Evolutionary conservation across 2,797 vertebrate genomes (phyloP), one percentile per base, ranked within the genome.

Genomic region (Ptychadena robeensis): DNA sequence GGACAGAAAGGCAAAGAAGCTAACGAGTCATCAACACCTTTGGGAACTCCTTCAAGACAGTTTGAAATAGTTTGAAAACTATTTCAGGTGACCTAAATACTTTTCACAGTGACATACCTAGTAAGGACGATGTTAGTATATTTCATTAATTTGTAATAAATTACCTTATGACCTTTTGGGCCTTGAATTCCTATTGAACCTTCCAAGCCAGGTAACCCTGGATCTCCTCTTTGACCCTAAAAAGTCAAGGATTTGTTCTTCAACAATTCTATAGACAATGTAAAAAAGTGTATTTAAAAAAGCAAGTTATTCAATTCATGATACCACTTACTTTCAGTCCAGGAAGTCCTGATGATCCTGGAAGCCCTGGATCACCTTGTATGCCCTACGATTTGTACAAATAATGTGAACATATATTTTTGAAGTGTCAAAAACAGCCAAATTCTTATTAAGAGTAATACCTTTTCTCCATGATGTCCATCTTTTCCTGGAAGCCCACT

Each of bases 151-250:
- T 53, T 53, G 8, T 3, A 22, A 22, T 18, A 6, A 72, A 44
- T 40, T 85, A 95, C 94, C 92, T 92, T 93, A 73, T 93, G 91
- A 86, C 94, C 94, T 91, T 94, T 95, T 86, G 91, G 91, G 65
- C 94, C 94, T 2, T 90, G 90, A 81, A 88, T 79, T 3, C 94
- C 94, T 83, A 86, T 86, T 27, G 83, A 74, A 9, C 93, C 93
- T 0, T 89, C 90, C 70, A 85, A 69, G 12, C 94, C 94, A 18
- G 89, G 89, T 61, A 90, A 34, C 4, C 94, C 94, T 2, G 87
- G 84, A 3, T 93, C 92, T 2, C 94, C 94, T 6, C 57, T 67
- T 15, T 84, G 82, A 27, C 94, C 94, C 94, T 95, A 82, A 0
- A 25, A 83, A 30, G 4, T 35, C 14, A 65, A 65, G 63, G 8